phyloP scores from a whole-genome alignment of 2,888 invertebrate species.

The Eumacrocentrus americanus region DNA sequence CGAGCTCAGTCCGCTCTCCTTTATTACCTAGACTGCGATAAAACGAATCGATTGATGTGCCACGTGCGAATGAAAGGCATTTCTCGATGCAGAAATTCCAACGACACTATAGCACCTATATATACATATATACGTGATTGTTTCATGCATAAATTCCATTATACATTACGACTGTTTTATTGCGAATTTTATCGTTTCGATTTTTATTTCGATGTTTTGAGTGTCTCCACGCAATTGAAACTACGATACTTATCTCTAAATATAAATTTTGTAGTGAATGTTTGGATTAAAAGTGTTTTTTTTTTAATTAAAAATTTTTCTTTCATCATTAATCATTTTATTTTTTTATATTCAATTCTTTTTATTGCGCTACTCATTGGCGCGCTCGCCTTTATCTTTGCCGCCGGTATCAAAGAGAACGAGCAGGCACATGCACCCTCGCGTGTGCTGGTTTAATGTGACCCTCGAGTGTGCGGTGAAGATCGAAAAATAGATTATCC shows the following conservation, averaged over 20 bases:
- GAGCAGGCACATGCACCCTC: slow-evolving; percentile 17
- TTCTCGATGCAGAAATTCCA: background rate
- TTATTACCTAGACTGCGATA: slow-evolving; percentile 13
- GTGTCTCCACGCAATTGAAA: no score
- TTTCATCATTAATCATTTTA: background rate
- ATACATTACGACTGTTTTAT: background rate
- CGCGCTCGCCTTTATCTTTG: slow-evolving; percentile 11
- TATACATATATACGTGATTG: background rate
- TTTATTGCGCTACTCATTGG: background rate
- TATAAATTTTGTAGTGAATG: background rate
- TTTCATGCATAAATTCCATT: background rate
- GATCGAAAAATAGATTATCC: slow-evolving; percentile 21
- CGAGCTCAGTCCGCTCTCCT: slow-evolving; percentile 1
- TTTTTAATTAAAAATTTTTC: background rate
- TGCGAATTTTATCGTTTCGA: background rate
- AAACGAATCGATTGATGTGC: slow-evolving; percentile 9
- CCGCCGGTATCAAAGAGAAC: slow-evolving; percentile 8
- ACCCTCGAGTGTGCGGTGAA: slow-evolving; percentile 14
- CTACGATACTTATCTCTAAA: background rate
- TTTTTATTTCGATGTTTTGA: background rate
- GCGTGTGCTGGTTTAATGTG: slow-evolving; percentile 24
- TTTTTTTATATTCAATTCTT: background rate
- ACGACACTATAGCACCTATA: background rate
- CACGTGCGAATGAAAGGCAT: slow-evolving; percentile 1
- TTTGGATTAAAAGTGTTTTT: background rate